Base-by-base conservation (phyloP, 2,113 vertebrate species). In the Guaruba guarouba region DNA sequence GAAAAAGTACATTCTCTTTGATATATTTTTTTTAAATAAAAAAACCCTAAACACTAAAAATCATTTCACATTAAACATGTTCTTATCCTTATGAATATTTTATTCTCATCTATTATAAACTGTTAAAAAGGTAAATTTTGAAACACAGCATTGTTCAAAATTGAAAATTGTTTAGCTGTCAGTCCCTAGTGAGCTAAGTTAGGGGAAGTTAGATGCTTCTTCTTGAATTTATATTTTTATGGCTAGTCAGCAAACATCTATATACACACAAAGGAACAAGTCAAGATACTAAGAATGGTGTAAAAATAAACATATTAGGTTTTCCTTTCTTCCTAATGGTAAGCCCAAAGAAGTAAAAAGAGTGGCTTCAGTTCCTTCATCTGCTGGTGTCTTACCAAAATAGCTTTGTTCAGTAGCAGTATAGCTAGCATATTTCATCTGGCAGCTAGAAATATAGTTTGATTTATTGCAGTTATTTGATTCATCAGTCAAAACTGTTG, bases 371-470 rank as follows among this genome's bases (percentile, higher is more conserved):
- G 75, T 64, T 81, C 44, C 66, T 85, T 13, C 28, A 71, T 71
- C 54, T 29, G 8, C 27, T 80, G 14, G 14, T 59, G 70, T 95
- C 92, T 89, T 92, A 89, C 33, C 17, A 64, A 86, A 95, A 68
- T 27, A 90, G 55, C 75, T 86, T n/a, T 84, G 25, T 83, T 87
- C 71, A 75, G 61, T 76, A 55, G 67, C 33, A 78, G 78, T 77
- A 82, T 62, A 88, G 51, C 90, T 77, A 95, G 22, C 35, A 29
- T 23, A 84, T 94, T 84, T 61, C 24, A 91, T 62, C 46, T 94
- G 62, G 49, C 76, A 93, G 71, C 63, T 90, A 82, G 90, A 93
- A 95, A 87, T 94, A 85, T 48, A 46, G 39, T 89, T 83, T 88
- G 35, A 66, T 88, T 96, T 52, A 95, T 92, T 70, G 51, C 44